These are phyloP conservation scores for Myanophis thanlyinensis DNA, from an alignment of 2,113 vertebrate genomes.

Conservation along the genomic window DNA sequence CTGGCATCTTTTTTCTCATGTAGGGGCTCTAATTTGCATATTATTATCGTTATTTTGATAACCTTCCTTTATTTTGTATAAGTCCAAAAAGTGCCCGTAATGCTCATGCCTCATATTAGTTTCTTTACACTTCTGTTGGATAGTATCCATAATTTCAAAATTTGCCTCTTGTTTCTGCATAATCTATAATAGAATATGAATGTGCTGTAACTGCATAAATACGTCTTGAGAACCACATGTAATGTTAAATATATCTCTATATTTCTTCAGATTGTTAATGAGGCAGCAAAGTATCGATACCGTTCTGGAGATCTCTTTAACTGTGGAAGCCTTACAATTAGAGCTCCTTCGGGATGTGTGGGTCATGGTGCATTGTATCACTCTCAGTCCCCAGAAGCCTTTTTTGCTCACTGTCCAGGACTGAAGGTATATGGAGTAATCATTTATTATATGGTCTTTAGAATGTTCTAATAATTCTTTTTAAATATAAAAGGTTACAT, in stretches of 20 bases:
- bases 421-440: constrained; percentile 84
- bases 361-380: constrained; percentile 96
- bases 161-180: neutral
- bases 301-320: constrained; percentile 94
- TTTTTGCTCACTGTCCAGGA: constrained; percentile 93
- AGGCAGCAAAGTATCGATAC: constrained; percentile 97
- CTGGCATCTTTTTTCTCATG: neutral
- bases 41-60: neutral
- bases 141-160: neutral
- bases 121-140: neutral
- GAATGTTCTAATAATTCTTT: neutral
- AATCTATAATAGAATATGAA: neutral
- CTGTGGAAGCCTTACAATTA: constrained; percentile 92
- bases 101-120: neutral
- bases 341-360: constrained; percentile 96
- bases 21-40: neutral
- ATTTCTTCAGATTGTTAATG: constrained; percentile 89
- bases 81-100: neutral
- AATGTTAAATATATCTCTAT: neutral
- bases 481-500: neutral
- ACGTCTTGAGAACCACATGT: no score
- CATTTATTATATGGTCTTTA: neutral
- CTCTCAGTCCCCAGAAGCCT: constrained; percentile 96
- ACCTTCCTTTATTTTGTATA: neutral
- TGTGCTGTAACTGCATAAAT: neutral